These are phyloP conservation scores for Arizona elegans DNA, from an alignment of 2,113 vertebrate species.

Conservation along the genomic window DNA sequence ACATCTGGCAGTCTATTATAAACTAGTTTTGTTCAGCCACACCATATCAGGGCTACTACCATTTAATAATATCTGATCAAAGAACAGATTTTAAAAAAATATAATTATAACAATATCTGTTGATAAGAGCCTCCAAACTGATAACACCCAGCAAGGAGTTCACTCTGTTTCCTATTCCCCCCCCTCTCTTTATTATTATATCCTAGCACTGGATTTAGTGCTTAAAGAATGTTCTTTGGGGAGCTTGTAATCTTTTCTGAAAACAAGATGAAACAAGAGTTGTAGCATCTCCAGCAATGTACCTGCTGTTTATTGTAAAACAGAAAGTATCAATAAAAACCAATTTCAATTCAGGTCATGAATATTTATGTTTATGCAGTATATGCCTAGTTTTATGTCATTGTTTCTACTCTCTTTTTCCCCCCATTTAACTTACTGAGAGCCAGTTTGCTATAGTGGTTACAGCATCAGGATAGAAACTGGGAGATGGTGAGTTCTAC, in stretches of 20 bases:
- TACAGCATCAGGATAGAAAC: background rate
- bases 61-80: slow-evolving; percentile 51
- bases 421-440: background rate
- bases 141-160: slow-evolving; percentile 25
- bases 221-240: slow-evolving; percentile 27
- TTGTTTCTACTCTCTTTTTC: background rate
- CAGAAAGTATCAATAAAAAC: background rate
- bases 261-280: background rate
- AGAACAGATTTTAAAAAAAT: slow-evolving; percentile 44
- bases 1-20: slow-evolving; percentile 32
- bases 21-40: slow-evolving; percentile 51
- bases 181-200: slow-evolving; percentile 21
- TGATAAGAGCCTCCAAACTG: slow-evolving; percentile 36
- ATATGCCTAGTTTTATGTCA: background rate
- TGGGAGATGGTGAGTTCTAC: background rate
- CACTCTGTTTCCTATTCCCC: background rate
- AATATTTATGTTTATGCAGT: background rate
- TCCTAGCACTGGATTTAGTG: slow-evolving; percentile 14
- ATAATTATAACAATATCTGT: slow-evolving; percentile 43
- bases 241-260: background rate
- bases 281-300: background rate
- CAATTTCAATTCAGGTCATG: background rate
- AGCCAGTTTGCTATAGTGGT: background rate
- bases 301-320: background rate
- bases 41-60: slow-evolving; percentile 19